Conservation (phyloP, 2,113 vertebrate genomes). For the Equus quagga region DNA sequence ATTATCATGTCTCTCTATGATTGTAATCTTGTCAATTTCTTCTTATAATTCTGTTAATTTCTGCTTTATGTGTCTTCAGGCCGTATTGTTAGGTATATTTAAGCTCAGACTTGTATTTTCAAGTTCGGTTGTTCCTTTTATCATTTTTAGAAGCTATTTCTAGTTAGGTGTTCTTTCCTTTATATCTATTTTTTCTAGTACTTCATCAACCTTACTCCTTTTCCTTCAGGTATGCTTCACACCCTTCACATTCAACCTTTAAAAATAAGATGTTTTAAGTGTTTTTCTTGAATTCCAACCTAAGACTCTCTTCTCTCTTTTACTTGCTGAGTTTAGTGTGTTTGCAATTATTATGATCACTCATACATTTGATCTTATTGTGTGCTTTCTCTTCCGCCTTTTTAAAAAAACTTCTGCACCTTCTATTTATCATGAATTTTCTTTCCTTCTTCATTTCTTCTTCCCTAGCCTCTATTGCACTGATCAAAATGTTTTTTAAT, state of each 20-base stretch:
- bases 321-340: neutral
- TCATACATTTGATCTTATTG: neutral
- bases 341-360: neutral
- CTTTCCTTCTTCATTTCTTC: neutral
- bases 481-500: neutral
- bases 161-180: neutral
- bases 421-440: neutral
- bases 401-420: neutral
- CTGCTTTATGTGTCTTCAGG: neutral
- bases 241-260: neutral
- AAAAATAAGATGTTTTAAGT: neutral
- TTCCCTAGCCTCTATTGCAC: neutral
- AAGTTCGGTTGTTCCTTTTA: neutral
- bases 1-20: neutral
- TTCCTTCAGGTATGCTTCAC: too few species aligned
- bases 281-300: neutral
- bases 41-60: neutral
- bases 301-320: neutral
- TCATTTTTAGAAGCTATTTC: neutral
- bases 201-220: neutral
- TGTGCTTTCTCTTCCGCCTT: neutral
- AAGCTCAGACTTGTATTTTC: neutral
- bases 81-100: neutral
- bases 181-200: neutral
- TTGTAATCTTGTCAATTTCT: neutral